Evolutionary conservation across 2,888 invertebrate species (phyloP).

Genomic region (Epiblema foenella): DNA sequence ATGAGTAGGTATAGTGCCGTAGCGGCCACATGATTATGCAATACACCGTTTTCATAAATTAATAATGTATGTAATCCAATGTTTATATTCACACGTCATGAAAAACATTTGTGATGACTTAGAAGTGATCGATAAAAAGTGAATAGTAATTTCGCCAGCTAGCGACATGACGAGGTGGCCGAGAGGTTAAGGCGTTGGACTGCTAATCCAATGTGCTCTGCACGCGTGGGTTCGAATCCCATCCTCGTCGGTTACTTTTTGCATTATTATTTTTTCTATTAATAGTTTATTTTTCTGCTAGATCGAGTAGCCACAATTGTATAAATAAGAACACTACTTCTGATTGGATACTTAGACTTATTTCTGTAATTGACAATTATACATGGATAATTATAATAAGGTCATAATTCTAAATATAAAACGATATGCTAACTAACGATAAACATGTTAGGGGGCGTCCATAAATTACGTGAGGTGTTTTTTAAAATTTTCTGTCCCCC

Average conservation of each 20-base stretch:
- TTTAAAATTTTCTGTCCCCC: too few species aligned
- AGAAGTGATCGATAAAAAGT: slow-evolving; percentile 23
- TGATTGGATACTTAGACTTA: not conserved
- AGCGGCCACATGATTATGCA: too few species aligned
- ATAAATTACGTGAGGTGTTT: too few species aligned
- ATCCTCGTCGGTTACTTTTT: slow-evolving; percentile 86
- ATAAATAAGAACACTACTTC: not conserved
- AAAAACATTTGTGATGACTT: slow-evolving; percentile 25
- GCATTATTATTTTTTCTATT: not conserved
- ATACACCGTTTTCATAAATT: too few species aligned
- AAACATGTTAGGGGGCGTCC: too few species aligned
- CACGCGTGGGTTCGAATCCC: slow-evolving; percentile 94
- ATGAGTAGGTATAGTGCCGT: too few species aligned
- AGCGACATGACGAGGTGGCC: slow-evolving; percentile 52
- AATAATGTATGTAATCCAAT: not conserved
- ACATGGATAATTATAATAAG: not conserved
- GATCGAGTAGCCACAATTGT: too few species aligned
- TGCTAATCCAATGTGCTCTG: slow-evolving; percentile 92
- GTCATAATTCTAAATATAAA: not conserved
- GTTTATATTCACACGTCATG: not conserved
- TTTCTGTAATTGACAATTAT: too few species aligned
- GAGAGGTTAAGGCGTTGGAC: slow-evolving; percentile 58
- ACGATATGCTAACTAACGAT: not conserved
- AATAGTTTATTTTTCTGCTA: not conserved
- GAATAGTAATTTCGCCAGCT: slow-evolving; percentile 25